A percentile compares a stretch with the other conserved stretches of the same genome.
Evolutionary conservation across 2,797 vertebrate genomes (phyloP).

Genomic region (Lutjanus campechanus): DNA sequence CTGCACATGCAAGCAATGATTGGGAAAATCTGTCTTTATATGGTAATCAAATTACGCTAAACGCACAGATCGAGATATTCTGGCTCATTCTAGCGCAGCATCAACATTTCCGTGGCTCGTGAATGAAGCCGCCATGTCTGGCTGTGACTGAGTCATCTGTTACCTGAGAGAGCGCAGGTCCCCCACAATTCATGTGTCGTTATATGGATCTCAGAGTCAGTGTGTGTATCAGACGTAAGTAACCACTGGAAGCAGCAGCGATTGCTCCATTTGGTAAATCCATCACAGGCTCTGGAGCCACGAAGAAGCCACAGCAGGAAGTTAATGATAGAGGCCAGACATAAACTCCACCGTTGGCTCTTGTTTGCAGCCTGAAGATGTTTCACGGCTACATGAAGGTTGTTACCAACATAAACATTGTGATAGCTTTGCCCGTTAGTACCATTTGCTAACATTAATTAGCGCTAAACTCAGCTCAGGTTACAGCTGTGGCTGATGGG

Average conservation of each 20-base stretch:
- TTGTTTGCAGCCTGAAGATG: neutral
- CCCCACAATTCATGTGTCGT: neutral
- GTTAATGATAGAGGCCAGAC: constrained; percentile 10
- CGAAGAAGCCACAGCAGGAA: constrained; percentile 10
- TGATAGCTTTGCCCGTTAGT: no score
- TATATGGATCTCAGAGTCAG: neutral
- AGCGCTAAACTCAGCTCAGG: no score
- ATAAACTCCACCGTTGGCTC: neutral
- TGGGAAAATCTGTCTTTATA: constrained; percentile 48
- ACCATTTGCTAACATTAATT: no score
- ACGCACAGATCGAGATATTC: neutral
- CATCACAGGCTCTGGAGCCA: constrained; percentile 12
- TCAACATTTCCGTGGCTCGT: neutral
- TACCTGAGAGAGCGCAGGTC: neutral
- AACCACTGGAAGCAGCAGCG: neutral
- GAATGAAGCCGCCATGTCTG: neutral
- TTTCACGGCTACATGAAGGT: neutral
- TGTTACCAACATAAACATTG: neutral
- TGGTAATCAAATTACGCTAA: constrained; percentile 26
- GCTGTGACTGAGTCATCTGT: neutral
- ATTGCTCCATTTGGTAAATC: constrained; percentile 4
- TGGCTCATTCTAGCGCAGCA: neutral
- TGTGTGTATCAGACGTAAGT: neutral
- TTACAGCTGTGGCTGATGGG: no score
- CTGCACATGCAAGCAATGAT: constrained; percentile 18